phyloP scores from a whole-genome alignment of 1,140 invertebrate species.

The Aricia agestis region DNA sequence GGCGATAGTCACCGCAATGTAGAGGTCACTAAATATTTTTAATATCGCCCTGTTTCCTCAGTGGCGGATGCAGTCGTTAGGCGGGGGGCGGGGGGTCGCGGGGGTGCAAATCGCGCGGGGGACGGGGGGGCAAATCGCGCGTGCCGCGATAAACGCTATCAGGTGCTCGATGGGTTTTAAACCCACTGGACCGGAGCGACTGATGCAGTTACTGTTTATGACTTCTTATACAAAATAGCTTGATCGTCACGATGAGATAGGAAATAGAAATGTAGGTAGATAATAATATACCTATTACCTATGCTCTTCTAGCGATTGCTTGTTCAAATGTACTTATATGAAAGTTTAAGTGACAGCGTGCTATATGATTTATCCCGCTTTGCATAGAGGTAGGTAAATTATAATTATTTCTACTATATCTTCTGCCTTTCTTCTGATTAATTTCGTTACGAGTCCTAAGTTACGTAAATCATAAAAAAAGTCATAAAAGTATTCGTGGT shows the following conservation, averaged over 20 bases:
- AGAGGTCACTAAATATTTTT: neutral
- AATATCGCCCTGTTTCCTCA: neutral
- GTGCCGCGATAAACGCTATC: slow-evolving; percentile 51
- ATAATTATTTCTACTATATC: no score
- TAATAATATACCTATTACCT: neutral
- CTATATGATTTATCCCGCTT: no score
- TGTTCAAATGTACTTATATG: no score
- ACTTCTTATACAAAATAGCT: slow-evolving; percentile 5
- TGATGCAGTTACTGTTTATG: neutral
- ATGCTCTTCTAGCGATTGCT: no score
- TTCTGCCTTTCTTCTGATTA: no score
- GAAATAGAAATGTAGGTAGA: neutral
- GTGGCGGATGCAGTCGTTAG: neutral
- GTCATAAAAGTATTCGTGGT: no score
- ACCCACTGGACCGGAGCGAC: slow-evolving; percentile 41
- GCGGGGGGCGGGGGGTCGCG: no score
- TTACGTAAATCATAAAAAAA: no score
- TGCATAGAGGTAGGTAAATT: no score
- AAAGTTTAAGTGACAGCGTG: no score
- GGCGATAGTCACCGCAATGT: no score
- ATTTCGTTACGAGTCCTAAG: no score
- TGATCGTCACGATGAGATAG: neutral
- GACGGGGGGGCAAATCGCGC: slow-evolving; percentile 45
- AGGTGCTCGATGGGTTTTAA: slow-evolving; percentile 50
- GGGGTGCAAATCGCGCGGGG: neutral